A percentile compares a stretch with the other conserved stretches of the same genome.
Evolutionary conservation across 2,797 vertebrate species (phyloP).

Genomic region (Notolabrus celidotus): DNA sequence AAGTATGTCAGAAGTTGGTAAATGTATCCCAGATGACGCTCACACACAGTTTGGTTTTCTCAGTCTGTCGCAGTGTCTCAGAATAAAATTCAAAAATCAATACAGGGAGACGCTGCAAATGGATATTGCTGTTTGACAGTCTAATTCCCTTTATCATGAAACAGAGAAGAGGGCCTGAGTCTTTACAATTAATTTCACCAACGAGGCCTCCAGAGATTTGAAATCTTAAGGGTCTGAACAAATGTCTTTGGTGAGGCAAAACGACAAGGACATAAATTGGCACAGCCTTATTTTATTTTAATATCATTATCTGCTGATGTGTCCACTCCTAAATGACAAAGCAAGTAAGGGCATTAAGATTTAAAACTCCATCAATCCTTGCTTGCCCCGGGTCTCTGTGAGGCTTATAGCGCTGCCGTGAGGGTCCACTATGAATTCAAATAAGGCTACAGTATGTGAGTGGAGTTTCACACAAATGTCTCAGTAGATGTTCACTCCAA

Average conservation of each 20-base stretch:
- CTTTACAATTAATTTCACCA: slow-evolving; percentile 74
- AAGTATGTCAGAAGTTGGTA: slow-evolving; percentile 48
- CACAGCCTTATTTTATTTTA: slow-evolving; percentile 38
- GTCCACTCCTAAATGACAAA: slow-evolving; percentile 49
- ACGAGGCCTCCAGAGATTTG: slow-evolving; percentile 59
- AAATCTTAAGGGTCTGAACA: slow-evolving; percentile 48
- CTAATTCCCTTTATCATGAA: slow-evolving; percentile 73
- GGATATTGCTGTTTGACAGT: slow-evolving; percentile 65
- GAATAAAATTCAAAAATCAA: slow-evolving; percentile 74
- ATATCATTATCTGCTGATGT: slow-evolving; percentile 40
- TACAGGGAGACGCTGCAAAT: slow-evolving; percentile 58
- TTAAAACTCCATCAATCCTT: slow-evolving; percentile 33
- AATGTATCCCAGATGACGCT: slow-evolving; percentile 54
- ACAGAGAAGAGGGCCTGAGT: slow-evolving; percentile 48
- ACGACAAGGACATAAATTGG: slow-evolving; percentile 26
- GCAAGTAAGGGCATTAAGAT: slow-evolving; percentile 44
- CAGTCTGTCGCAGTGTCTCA: slow-evolving; percentile 54
- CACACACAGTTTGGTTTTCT: slow-evolving; percentile 58
- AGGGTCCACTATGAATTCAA: slow-evolving; percentile 55
- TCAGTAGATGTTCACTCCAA: slow-evolving; percentile 61
- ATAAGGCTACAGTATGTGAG: slow-evolving; percentile 43
- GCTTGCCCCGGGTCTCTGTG: not conserved
- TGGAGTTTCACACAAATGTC: slow-evolving; percentile 39
- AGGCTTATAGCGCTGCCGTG: not conserved
- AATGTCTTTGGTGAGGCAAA: slow-evolving; percentile 23